These are phyloP conservation scores for Cheirogaleus medius DNA, from an alignment of 2,113 vertebrate genomes.

Conservation along the genomic window DNA sequence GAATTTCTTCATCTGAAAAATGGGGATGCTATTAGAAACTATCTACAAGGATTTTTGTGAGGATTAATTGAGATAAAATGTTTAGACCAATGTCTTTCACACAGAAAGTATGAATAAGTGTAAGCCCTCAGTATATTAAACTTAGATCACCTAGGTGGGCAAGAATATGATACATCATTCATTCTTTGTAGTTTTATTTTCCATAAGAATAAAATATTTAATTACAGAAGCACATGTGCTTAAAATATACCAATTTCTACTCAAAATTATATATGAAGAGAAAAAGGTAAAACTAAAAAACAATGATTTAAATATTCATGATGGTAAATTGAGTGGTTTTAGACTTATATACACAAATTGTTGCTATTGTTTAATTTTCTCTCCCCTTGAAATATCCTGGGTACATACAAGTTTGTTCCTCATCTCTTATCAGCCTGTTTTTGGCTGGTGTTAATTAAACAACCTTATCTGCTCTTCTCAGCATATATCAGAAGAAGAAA, in stretches of 20 bases:
- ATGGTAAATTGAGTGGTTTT: background rate
- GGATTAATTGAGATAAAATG: background rate
- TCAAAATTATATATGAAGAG: background rate
- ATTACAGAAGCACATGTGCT: background rate
- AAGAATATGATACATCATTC: background rate
- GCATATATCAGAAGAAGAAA: background rate
- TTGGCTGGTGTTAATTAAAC: slow-evolving; percentile 54
- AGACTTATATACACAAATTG: background rate
- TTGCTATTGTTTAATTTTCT: slow-evolving; percentile 29
- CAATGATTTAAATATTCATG: background rate
- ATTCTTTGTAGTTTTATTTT: background rate
- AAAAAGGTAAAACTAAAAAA: background rate
- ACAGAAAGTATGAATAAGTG: background rate
- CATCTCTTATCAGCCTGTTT: slow-evolving; percentile 29
- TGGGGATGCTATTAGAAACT: background rate
- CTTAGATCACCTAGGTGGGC: background rate
- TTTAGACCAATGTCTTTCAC: background rate
- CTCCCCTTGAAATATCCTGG: slow-evolving; percentile 33
- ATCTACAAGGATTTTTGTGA: background rate
- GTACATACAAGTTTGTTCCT: background rate
- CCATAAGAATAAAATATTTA: background rate
- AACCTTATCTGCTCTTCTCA: slow-evolving; percentile 34
- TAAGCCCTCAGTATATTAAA: background rate
- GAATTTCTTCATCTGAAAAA: background rate
- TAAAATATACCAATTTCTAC: background rate